These are phyloP conservation scores for Halocynthia aurantium DNA, from an alignment of 23 tunicate genomes.

Conservation along the genomic window DNA sequence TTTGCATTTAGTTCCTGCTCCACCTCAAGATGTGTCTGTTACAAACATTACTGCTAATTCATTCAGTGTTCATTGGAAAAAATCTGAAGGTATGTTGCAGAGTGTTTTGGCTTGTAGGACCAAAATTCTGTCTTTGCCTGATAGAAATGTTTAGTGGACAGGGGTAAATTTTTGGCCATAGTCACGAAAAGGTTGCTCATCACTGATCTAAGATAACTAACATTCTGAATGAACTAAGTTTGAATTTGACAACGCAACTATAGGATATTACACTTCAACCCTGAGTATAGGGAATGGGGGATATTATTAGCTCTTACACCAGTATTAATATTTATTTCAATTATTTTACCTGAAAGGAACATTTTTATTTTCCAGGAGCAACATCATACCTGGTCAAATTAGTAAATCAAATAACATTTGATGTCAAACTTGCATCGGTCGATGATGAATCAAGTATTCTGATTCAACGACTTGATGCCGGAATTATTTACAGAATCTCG, in stretches of 20 bases:
- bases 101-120: not conserved
- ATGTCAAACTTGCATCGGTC: not conserved
- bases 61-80: conserved; percentile 12
- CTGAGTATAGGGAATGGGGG: too few relatives aligned
- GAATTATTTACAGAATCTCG: conserved; percentile 9
- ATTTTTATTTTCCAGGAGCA: conserved; percentile 4
- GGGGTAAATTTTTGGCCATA: too few relatives aligned
- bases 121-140: too few relatives aligned
- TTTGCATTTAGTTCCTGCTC: conserved; percentile 15
- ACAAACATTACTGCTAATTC: conserved; percentile 2
- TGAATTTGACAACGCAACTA: too few relatives aligned
- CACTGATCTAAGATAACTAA: too few relatives aligned
- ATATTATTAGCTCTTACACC: too few relatives aligned
- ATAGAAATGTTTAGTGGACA: too few relatives aligned
- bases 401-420: not conserved
- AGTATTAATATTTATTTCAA: too few relatives aligned
- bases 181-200: too few relatives aligned
- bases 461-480: conserved; percentile 5
- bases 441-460: not conserved
- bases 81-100: conserved; percentile 16
- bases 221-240: too few relatives aligned
- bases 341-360: too few relatives aligned
- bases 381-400: conserved; percentile 6
- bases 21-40: conserved; percentile 17
- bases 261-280: too few relatives aligned